Percentiles rank a stretch among this genome's conserved stretches.
Conservation (phyloP, 1,140 invertebrate species). For the Brachionus rotundiformis region DNA sequence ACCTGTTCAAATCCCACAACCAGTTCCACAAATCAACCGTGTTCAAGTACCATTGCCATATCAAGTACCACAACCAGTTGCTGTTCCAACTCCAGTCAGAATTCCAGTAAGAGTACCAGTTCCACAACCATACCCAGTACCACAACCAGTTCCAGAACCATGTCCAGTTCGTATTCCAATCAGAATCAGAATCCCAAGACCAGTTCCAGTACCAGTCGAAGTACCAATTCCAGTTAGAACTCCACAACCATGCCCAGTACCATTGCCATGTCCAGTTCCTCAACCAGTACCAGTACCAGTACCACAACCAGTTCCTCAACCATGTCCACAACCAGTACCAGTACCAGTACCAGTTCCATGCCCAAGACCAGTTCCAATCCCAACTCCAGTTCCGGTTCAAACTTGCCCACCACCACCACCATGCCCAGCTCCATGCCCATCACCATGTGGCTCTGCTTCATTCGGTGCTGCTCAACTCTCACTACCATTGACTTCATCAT, state of each 20-base stretch:
- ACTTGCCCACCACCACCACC: not conserved
- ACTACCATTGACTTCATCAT: not conserved
- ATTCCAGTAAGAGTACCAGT: slow-evolving; percentile 16
- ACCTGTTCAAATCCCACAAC: not conserved
- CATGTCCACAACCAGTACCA: not conserved
- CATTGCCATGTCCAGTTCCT: not conserved
- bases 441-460: not conserved
- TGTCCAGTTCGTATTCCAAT: not conserved
- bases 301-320: not conserved
- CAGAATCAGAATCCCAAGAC: slow-evolving; percentile 21
- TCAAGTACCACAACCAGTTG: not conserved
- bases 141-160: not conserved
- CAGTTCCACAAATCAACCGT: not conserved
- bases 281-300: not conserved
- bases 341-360: not conserved
- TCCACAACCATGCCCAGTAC: not conserved
- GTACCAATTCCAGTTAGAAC: slow-evolving; percentile 3
- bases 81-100: not conserved
- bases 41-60: not conserved
- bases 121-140: not conserved
- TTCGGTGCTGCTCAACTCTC: not conserved
- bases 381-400: not conserved
- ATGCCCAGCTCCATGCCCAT: not conserved
- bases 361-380: not conserved
- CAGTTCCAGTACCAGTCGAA: not conserved